Percentiles rank a stretch among this genome's conserved stretches.
These are phyloP conservation scores for Pristionchus fissidentatus DNA, from an alignment of 2,888 invertebrate species.

Conservation along the genomic window DNA sequence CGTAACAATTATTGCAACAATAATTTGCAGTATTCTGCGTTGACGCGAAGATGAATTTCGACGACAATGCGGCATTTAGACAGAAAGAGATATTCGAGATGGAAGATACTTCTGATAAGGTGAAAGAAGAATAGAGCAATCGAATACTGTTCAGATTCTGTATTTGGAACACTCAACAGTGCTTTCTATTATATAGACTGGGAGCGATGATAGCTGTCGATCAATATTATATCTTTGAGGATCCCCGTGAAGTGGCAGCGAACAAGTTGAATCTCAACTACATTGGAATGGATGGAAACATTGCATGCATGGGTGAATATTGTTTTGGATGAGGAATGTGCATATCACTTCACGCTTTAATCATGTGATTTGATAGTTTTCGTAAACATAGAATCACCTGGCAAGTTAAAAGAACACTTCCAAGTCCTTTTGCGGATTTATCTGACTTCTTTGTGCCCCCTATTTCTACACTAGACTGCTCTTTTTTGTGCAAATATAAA, in stretches of 20 bases:
- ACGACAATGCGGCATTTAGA: slow-evolving; percentile 95
- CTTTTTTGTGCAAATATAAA: too few species aligned
- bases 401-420: too few species aligned
- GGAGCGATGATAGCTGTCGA: neutral
- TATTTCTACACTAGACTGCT: too few species aligned
- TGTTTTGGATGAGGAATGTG: neutral
- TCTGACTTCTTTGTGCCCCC: too few species aligned
- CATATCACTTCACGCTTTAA: neutral
- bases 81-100: slow-evolving; percentile 88
- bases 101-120: slow-evolving; percentile 86
- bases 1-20: neutral
- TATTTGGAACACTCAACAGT: neutral
- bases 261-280: slow-evolving; percentile 91
- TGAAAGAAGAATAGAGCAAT: neutral
- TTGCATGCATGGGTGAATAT: slow-evolving; percentile 85
- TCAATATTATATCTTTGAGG: slow-evolving; percentile 78
- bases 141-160: neutral
- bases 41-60: slow-evolving; percentile 98
- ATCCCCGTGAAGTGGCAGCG: slow-evolving; percentile 95
- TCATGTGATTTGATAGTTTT: neutral
- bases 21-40: slow-evolving; percentile 86
- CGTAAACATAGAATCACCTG: too few species aligned
- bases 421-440: too few species aligned
- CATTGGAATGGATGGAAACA: slow-evolving; percentile 96
- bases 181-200: neutral